Percentiles rank a stretch among this genome's conserved stretches.
These are phyloP conservation scores for Corythoichthys intestinalis DNA, from an alignment of 2,113 vertebrate species.

Conservation along the genomic window DNA sequence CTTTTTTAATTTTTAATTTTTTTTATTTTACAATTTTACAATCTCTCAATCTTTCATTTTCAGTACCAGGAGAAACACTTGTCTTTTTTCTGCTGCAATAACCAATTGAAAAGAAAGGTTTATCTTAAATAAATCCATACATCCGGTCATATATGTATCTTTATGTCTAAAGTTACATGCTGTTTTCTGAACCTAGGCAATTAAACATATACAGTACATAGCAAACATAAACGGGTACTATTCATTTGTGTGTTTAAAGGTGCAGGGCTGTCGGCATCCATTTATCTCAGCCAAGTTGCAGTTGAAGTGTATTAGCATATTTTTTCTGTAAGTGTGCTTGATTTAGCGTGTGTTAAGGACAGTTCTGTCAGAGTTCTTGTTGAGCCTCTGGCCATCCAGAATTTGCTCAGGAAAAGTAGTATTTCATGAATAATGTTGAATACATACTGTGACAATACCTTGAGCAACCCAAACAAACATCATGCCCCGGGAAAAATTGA, in stretches of 20 bases:
- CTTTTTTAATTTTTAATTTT: not conserved
- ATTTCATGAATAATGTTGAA: constrained; percentile 53
- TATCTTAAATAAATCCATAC: no score
- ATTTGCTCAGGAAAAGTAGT: constrained; percentile 34
- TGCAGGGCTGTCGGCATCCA: constrained; percentile 15
- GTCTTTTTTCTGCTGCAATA: not conserved
- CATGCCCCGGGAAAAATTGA: constrained; percentile 41
- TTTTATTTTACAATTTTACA: not conserved
- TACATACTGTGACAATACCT: constrained; percentile 59
- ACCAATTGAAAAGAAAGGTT: not conserved
- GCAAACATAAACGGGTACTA: not conserved
- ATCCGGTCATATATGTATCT: not conserved
- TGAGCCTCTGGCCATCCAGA: constrained; percentile 24
- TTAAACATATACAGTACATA: not conserved
- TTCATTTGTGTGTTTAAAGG: constrained; percentile 8
- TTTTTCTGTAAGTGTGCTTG: not conserved
- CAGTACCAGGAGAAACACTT: not conserved
- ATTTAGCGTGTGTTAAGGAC: not conserved
- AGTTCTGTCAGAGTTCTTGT: constrained; percentile 18
- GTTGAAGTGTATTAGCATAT: constrained; percentile 19
- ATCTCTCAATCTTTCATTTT: not conserved
- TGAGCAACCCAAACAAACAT: constrained; percentile 55
- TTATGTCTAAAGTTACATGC: not conserved
- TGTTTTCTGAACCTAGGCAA: not conserved
- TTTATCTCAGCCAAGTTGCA: constrained; percentile 33